Conservation (phyloP, 2,113 vertebrate species). For the Ranitomeya variabilis region DNA sequence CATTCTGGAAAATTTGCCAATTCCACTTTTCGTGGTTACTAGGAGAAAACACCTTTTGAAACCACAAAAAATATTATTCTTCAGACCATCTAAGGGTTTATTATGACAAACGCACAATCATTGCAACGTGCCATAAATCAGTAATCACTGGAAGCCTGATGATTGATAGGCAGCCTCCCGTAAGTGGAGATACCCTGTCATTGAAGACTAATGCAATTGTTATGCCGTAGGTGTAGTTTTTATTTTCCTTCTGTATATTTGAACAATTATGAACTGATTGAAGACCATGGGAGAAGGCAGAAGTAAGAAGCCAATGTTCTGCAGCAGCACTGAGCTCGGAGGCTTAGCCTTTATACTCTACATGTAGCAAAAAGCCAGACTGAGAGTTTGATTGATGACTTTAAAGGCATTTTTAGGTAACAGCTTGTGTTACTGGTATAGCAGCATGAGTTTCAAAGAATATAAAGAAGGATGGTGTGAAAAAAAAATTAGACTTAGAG, state of each 20-base stretch:
- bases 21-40: too few relatives aligned
- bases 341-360: conserved; percentile 14
- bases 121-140: too few relatives aligned
- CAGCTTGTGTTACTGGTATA: conserved; percentile 46
- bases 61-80: too few relatives aligned
- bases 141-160: too few relatives aligned
- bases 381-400: conserved; percentile 9
- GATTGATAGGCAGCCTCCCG: too few relatives aligned
- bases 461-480: conserved; percentile 24
- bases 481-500: conserved; percentile 26
- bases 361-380: not conserved
- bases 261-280: not conserved
- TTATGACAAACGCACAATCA: too few relatives aligned
- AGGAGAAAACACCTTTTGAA: too few relatives aligned
- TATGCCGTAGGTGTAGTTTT: not conserved
- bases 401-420: conserved; percentile 21
- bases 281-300: not conserved
- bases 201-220: not conserved
- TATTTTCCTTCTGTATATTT: not conserved
- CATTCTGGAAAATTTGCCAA: too few relatives aligned
- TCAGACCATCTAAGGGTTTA: too few relatives aligned
- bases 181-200: too few relatives aligned
- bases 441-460: conserved; percentile 21
- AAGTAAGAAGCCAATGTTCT: not conserved
- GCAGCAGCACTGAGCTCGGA: not conserved